These are phyloP conservation scores for Pachypanchax playfairii DNA, from an alignment of 2,113 vertebrate genomes.

Conservation along the genomic window DNA sequence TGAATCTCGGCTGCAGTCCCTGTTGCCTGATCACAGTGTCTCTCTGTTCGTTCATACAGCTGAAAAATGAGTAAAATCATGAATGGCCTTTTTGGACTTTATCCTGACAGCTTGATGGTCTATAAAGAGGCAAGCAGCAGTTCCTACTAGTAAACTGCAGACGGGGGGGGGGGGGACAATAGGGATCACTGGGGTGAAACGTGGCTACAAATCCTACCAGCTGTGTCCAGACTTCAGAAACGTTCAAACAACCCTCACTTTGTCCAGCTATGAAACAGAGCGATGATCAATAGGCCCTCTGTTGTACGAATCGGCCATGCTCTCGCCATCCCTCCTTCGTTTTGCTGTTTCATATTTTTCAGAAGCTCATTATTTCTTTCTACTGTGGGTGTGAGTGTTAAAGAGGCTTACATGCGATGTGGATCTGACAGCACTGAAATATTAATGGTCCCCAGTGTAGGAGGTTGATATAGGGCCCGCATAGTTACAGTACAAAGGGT, in stretches of 20 bases:
- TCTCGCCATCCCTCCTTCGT: conserved; percentile 46
- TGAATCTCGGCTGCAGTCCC: conserved; percentile 19
- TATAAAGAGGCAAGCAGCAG: conserved; percentile 61
- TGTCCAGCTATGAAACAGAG: conserved; percentile 66
- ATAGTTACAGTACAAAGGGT: conserved; percentile 80
- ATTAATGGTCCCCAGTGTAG: conserved; percentile 80
- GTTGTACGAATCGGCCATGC: conserved; percentile 65
- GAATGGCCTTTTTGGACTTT: conserved; percentile 61
- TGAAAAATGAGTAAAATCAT: conserved; percentile 57
- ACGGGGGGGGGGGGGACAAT: conserved; percentile 57
- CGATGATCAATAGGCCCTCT: conserved; percentile 79
- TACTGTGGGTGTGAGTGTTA: conserved; percentile 74
- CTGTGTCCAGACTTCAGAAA: conserved; percentile 73
- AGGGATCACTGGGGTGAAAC: conserved; percentile 67
- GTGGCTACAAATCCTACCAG: conserved; percentile 67
- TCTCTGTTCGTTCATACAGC: conserved; percentile 41
- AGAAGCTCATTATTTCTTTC: conserved; percentile 81
- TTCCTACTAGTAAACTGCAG: conserved; percentile 61
- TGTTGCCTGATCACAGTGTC: conserved; percentile 36
- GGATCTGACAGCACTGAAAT: conserved; percentile 79
- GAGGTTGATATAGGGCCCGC: conserved; percentile 76
- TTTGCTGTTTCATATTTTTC: conserved; percentile 73
- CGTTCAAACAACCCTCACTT: conserved; percentile 71
- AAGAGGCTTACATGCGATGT: conserved; percentile 74
- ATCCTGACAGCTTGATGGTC: conserved; percentile 53